phyloP scores from a whole-genome alignment of 2,888 invertebrate species.

The Eledona agricola region DNA sequence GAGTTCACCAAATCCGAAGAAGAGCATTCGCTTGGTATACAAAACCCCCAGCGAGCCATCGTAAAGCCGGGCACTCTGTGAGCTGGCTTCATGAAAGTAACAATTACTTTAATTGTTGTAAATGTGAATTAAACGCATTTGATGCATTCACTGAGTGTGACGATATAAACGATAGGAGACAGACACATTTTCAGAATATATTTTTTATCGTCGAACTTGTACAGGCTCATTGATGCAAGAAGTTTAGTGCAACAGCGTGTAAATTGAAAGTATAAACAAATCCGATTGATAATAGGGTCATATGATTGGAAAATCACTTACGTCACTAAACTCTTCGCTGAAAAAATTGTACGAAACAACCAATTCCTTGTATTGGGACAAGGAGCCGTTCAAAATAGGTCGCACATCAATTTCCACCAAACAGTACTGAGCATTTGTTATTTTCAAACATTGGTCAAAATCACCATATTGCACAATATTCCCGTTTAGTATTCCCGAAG shows the following conservation, averaged over 20 bases:
- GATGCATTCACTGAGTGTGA: too few relatives aligned
- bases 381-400: conserved; percentile 48
- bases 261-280: conserved; percentile 3
- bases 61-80: conserved; percentile 69
- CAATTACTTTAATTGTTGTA: conserved; percentile 28
- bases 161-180: too few relatives aligned
- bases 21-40: conserved; percentile 68
- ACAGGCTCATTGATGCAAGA: too few relatives aligned
- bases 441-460: conserved; percentile 72
- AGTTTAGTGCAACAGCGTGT: too few relatives aligned
- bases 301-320: too few relatives aligned
- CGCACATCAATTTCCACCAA: conserved; percentile 67
- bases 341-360: conserved; percentile 67
- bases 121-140: too few relatives aligned
- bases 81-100: conserved; percentile 62
- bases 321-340: conserved; percentile 66
- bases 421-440: conserved; percentile 67
- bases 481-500: conserved; percentile 73
- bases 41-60: conserved; percentile 68
- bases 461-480: conserved; percentile 77
- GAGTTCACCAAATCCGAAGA: conserved; percentile 64
- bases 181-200: too few relatives aligned
- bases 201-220: too few relatives aligned
- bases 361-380: conserved; percentile 59
- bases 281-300: too few relatives aligned